Evolutionary conservation across 2,888 invertebrate genomes (phyloP).

Genomic region (Athripsodes cinereus): DNA sequence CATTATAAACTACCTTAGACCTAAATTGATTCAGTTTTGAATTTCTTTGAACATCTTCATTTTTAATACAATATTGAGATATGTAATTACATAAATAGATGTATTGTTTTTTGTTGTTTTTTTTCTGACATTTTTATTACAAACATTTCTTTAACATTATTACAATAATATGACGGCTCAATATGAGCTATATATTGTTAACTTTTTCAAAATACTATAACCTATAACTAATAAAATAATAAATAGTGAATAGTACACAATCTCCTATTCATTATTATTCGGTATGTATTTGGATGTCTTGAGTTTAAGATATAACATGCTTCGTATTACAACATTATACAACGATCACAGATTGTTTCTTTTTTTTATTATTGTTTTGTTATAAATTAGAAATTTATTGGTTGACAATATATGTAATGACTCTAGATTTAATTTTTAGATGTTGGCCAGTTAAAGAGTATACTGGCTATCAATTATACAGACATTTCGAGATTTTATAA

Average conservation of each 20-base stretch:
- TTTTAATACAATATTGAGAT: background rate
- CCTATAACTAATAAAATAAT: slow-evolving; percentile 15
- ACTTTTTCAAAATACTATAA: slow-evolving; percentile 25
- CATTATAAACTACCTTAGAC: background rate
- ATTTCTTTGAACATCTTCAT: background rate
- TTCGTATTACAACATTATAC: background rate
- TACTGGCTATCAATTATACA: too few species aligned
- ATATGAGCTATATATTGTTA: slow-evolving; percentile 26
- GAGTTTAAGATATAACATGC: background rate
- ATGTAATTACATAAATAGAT: too few species aligned
- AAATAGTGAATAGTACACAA: background rate
- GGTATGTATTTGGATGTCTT: background rate
- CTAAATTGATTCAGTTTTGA: background rate
- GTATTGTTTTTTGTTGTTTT: too few species aligned
- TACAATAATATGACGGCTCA: slow-evolving; percentile 16
- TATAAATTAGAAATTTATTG: too few species aligned
- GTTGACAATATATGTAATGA: too few species aligned
- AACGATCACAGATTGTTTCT: too few species aligned
- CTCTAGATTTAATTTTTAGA: too few species aligned
- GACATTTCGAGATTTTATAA: too few species aligned
- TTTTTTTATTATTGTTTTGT: too few species aligned
- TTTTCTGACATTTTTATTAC: background rate
- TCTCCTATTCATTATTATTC: background rate
- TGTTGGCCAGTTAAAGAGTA: too few species aligned
- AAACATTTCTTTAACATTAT: background rate